Evolutionary conservation across 1,140 invertebrate species (phyloP).

Genomic region (Rhopalosiphum padi): DNA sequence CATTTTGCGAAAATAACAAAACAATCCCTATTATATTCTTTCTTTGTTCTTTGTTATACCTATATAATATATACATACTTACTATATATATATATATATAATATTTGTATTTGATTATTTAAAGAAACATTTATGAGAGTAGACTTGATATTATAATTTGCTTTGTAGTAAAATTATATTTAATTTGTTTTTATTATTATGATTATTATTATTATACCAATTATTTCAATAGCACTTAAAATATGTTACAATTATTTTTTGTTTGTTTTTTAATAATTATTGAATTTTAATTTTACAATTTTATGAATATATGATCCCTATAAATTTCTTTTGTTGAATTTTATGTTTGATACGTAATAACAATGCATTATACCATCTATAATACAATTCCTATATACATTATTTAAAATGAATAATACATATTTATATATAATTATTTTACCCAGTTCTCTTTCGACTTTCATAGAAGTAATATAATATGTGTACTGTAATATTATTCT

Average conservation of each 20-base stretch:
- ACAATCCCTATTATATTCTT: conserved; percentile 1
- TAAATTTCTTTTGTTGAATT: background rate
- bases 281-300: conserved; percentile 33
- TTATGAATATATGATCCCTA: background rate
- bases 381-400: background rate
- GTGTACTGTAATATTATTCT: background rate
- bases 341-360: conserved; percentile 19
- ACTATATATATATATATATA: background rate
- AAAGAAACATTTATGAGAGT: conserved; percentile 36
- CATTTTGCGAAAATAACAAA: conserved; percentile 18
- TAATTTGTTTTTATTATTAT: conserved; percentile 40
- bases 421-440: conserved; percentile 2
- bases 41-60: conserved; percentile 41
- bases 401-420: background rate
- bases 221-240: conserved; percentile 34
- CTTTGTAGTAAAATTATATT: conserved; percentile 49
- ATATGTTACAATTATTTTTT: conserved; percentile 28
- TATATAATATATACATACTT: conserved; percentile 36
- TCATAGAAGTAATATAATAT: background rate
- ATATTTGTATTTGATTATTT: background rate
- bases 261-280: conserved; percentile 24
- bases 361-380: background rate
- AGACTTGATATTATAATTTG: conserved; percentile 49
- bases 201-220: conserved; percentile 34
- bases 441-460: background rate